These are phyloP conservation scores for Laodelphax striatellus DNA, from an alignment of 1,140 invertebrate species.

Conservation along the genomic window DNA sequence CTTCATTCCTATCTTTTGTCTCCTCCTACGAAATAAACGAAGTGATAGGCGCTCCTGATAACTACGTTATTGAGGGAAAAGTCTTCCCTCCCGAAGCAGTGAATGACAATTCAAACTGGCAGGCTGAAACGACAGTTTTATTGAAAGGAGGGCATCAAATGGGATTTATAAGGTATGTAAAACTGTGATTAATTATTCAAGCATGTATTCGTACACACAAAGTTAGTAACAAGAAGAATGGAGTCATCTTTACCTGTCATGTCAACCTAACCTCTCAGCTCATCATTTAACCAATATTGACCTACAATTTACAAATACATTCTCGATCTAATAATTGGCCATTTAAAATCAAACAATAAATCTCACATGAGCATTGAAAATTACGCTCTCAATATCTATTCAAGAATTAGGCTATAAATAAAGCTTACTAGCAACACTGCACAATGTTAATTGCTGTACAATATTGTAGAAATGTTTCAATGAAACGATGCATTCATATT, in stretches of 20 bases:
- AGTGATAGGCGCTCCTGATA: conserved; percentile 1
- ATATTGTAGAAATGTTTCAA: too few species aligned
- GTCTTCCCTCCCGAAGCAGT: conserved; percentile 57
- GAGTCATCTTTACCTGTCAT: neutral
- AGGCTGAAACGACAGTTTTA: conserved; percentile 62
- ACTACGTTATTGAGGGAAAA: conserved; percentile 40
- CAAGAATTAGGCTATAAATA: too few species aligned
- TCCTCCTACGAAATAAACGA: conserved; percentile 3
- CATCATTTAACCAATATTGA: neutral
- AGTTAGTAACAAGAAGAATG: too few species aligned
- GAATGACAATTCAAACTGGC: conserved; percentile 41
- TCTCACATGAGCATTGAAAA: too few species aligned
- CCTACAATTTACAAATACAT: neutral
- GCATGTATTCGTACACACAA: too few species aligned
- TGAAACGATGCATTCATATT: too few species aligned
- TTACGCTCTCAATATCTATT: too few species aligned
- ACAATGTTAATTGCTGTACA: too few species aligned
- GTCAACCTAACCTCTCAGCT: neutral
- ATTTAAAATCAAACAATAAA: too few species aligned
- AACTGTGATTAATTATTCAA: neutral
- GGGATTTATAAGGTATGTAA: conserved; percentile 59
- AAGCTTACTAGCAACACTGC: too few species aligned
- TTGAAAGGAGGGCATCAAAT: conserved; percentile 80
- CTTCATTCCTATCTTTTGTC: neutral
- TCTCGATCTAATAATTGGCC: too few species aligned